Conservation (phyloP, 2,888 invertebrate genomes). For the Drosophila colorata region DNA sequence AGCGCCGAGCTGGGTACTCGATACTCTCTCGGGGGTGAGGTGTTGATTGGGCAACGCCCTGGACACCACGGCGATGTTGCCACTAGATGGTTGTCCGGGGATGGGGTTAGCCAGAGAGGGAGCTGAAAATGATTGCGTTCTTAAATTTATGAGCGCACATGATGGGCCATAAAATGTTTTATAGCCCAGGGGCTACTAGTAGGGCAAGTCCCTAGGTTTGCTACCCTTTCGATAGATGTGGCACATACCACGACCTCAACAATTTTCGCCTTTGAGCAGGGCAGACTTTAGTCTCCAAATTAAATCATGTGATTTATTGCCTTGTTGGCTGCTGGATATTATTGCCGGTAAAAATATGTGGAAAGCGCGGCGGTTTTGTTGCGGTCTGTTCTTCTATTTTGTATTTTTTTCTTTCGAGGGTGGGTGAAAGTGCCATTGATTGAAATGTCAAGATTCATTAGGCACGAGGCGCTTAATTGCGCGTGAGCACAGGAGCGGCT, state of each 20-base stretch:
- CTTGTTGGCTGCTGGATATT: conserved; percentile 46
- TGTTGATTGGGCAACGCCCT: conserved; percentile 82
- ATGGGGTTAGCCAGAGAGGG: neutral
- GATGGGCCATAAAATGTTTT: conserved; percentile 82
- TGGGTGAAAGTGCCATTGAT: conserved; percentile 60
- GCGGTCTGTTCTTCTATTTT: conserved; percentile 26
- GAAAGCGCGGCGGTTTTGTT: conserved; percentile 11
- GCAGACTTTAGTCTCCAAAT: conserved; percentile 63
- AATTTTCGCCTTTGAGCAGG: conserved; percentile 55
- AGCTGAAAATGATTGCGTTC: conserved; percentile 68
- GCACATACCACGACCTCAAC: conserved; percentile 67
- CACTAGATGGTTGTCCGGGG: neutral
- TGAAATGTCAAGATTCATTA: conserved; percentile 82
- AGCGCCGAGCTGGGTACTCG: conserved; percentile 9
- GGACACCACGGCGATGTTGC: conserved; percentile 48
- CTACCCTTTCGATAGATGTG: conserved; percentile 47
- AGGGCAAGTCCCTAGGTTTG: conserved; percentile 15
- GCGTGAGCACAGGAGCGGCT: conserved; percentile 50
- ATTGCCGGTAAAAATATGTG: conserved; percentile 4
- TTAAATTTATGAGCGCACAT: conserved; percentile 76
- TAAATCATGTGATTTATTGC: conserved; percentile 80
- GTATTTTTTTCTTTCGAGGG: conserved; percentile 12
- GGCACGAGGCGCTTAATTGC: conserved; percentile 41
- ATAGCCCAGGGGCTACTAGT: conserved; percentile 50
- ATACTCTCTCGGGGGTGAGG: conserved; percentile 53